Evolutionary conservation across 2,888 invertebrate species (phyloP).

Genomic region (Xylophagus ater): DNA sequence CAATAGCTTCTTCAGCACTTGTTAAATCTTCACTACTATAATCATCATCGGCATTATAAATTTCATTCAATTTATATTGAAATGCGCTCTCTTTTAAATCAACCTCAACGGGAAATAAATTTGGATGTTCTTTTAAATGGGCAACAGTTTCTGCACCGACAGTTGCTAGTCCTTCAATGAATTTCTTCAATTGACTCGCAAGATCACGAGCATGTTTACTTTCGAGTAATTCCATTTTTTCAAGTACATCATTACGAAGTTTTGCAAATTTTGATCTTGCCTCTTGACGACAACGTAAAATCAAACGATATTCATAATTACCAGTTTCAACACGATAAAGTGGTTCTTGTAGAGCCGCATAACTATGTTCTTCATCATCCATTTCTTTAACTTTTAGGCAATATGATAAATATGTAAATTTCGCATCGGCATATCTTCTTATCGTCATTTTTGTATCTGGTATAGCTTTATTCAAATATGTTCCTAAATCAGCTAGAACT

Average conservation of each 20-base stretch:
- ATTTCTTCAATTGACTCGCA: conserved; percentile 69
- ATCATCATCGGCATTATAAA: conserved; percentile 24
- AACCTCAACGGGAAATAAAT: conserved; percentile 90
- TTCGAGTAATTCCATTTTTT: conserved; percentile 93
- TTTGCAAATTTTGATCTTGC: conserved; percentile 78
- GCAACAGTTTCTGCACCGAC: conserved; percentile 58
- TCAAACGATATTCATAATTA: conserved; percentile 96
- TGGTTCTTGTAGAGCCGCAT: conserved; percentile 85
- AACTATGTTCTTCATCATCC: conserved; percentile 98
- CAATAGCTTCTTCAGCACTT: conserved; percentile 17
- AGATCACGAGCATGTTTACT: conserved; percentile 97
- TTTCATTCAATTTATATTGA: conserved; percentile 65
- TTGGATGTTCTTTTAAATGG: conserved; percentile 59
- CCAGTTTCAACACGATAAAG: conserved; percentile 97
- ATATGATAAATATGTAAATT: conserved; percentile 98
- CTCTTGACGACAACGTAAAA: conserved; percentile 91
- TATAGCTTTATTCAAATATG: conserved; percentile 94
- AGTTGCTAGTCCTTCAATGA: conserved; percentile 73
- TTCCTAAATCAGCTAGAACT: conserved; percentile 88
- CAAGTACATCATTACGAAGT: conserved; percentile 79
- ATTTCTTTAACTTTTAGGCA: conserved; percentile 99
- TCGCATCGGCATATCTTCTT: conserved; percentile 95
- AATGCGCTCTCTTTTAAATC: conserved; percentile 88
- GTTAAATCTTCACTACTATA: conserved; percentile 13
- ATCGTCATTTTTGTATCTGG: conserved; percentile 97